Evolutionary conservation across 2,113 vertebrate genomes (phyloP).

Genomic region (Phalacrocorax pelagicus): DNA sequence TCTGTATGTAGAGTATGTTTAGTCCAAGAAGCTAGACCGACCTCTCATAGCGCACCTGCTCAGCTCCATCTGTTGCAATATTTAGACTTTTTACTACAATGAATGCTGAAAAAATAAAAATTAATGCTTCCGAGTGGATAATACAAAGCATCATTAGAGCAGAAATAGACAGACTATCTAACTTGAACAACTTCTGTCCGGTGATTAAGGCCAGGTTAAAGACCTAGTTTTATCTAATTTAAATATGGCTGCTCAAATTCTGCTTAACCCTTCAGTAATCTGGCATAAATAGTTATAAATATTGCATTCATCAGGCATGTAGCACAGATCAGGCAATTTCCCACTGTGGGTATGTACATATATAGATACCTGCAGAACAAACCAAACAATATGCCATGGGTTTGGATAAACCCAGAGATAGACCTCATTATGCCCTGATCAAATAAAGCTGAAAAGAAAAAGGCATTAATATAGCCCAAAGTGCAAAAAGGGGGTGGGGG

Average conservation of each 20-base stretch:
- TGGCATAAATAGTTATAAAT: not conserved
- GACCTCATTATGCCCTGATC: not conserved
- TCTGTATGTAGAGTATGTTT: not conserved
- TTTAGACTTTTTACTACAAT: not conserved
- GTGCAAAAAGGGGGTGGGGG: not conserved
- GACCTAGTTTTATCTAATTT: not conserved
- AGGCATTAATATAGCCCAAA: not conserved
- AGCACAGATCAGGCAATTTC: not conserved
- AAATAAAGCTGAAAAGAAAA: not conserved
- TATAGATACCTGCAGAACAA: not conserved
- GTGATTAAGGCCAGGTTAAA: not conserved
- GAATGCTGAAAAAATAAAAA: not conserved
- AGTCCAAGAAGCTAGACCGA: not conserved
- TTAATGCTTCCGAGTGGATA: not conserved
- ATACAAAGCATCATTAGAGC: not conserved
- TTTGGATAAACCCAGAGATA: not conserved
- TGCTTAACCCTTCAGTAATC: not conserved
- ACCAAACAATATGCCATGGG: not conserved
- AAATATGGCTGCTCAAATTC: not conserved
- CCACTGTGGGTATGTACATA: not conserved
- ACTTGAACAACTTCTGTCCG: not conserved
- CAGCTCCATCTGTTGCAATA: not conserved
- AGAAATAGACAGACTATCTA: not conserved
- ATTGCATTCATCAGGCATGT: not conserved
- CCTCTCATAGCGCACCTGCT: not conserved